Evolutionary conservation across 2,888 invertebrate species (phyloP).

Genomic region (Calameuta idolon): DNA sequence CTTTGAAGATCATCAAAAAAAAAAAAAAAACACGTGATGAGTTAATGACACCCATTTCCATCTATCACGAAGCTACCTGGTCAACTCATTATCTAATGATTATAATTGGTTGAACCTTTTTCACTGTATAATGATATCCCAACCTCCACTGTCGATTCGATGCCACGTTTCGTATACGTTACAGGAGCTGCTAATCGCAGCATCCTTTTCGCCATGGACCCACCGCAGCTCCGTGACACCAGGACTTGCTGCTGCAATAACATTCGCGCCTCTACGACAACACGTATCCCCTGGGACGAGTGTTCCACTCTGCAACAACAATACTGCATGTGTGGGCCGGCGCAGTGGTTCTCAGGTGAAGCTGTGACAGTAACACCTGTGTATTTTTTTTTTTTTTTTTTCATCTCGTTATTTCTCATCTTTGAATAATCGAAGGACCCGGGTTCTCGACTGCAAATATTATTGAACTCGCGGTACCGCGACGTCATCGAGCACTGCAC

Average conservation of each 20-base stretch:
- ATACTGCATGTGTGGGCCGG: constrained; percentile 58
- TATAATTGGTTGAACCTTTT: not conserved
- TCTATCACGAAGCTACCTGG: not conserved
- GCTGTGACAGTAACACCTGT: constrained; percentile 1
- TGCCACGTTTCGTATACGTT: not conserved
- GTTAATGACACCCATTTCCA: not conserved
- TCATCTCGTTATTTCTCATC: not conserved
- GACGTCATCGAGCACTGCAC: not conserved
- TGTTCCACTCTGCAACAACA: constrained; percentile 60
- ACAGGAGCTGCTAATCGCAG: not conserved
- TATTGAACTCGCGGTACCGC: not conserved
- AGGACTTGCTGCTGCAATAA: constrained; percentile 56
- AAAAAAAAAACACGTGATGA: too few species aligned
- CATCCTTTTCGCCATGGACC: constrained; percentile 8
- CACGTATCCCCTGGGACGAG: constrained; percentile 42
- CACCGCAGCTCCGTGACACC: constrained; percentile 55
- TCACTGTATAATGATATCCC: not conserved
- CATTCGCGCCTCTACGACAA: constrained; percentile 53
- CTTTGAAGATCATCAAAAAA: not conserved
- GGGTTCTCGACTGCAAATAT: not conserved
- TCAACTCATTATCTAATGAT: not conserved
- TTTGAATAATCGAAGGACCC: not conserved
- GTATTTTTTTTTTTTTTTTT: not conserved
- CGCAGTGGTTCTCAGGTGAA: constrained; percentile 26
- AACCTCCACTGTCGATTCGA: not conserved